Evolutionary conservation across 2,797 vertebrate genomes (phyloP).

Genomic region (Enteromius viviparus): DNA sequence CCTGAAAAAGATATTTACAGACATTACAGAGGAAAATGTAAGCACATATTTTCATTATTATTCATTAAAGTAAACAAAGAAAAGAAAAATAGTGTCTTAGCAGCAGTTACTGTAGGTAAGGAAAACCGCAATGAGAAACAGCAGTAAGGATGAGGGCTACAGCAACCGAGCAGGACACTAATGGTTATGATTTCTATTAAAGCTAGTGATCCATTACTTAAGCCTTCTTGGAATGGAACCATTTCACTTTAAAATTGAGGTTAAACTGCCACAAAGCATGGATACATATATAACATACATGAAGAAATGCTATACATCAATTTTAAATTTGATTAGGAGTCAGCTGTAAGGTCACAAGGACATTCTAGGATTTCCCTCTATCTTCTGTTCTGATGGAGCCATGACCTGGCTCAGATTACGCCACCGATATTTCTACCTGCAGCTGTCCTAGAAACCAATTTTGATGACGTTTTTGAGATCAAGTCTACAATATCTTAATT

Average conservation of each 20-base stretch:
- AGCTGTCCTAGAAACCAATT: neutral
- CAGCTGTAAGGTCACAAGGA: neutral
- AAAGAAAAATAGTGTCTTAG: neutral
- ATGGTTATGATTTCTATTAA: neutral
- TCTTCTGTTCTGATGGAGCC: neutral
- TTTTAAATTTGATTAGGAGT: constrained; percentile 31
- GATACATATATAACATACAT: neutral
- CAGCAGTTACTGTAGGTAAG: neutral
- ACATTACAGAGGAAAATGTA: neutral
- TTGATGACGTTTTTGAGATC: constrained; percentile 31
- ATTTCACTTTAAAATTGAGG: constrained; percentile 1
- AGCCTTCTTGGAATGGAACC: neutral
- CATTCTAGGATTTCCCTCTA: neutral
- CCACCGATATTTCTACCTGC: neutral
- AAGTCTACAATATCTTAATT: neutral
- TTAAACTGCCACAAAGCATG: neutral
- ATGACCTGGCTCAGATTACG: neutral
- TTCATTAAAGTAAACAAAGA: neutral
- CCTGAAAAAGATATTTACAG: neutral
- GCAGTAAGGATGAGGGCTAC: neutral
- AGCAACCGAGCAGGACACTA: neutral
- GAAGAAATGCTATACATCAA: constrained; percentile 32
- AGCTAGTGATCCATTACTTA: neutral
- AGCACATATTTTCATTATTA: neutral
- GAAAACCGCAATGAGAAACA: neutral